Conservation (phyloP, 1,140 invertebrate species). For the Rhysida immarginata region DNA sequence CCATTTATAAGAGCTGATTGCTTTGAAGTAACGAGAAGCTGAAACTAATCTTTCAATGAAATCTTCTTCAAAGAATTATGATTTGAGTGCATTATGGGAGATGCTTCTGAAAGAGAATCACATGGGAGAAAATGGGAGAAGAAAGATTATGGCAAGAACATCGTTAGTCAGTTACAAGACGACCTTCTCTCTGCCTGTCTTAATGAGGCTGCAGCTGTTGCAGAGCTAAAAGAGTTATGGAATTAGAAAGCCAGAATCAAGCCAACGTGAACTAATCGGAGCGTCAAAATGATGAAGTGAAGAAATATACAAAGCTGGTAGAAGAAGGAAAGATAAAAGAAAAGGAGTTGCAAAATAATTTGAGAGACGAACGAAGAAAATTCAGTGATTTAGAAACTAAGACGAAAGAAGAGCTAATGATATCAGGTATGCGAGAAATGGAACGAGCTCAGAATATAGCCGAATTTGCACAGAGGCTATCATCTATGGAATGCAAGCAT, state of each 20-base stretch:
- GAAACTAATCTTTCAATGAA: constrained; percentile 90
- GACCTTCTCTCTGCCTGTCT: background rate
- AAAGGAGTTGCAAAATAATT: constrained; percentile 52
- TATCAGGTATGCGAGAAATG: constrained; percentile 81
- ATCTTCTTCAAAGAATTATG: constrained; percentile 76
- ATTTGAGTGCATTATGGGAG: constrained; percentile 52
- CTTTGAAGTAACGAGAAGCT: constrained; percentile 89
- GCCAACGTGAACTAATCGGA: constrained; percentile 44
- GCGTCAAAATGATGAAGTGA: constrained; percentile 84
- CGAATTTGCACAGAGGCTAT: constrained; percentile 88
- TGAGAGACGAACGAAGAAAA: constrained; percentile 73
- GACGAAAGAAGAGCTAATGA: constrained; percentile 88
- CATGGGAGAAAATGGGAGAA: constrained; percentile 4
- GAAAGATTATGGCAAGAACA: background rate
- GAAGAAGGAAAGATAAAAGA: constrained; percentile 54
- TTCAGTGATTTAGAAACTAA: constrained; percentile 75
- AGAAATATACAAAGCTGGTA: constrained; percentile 56
- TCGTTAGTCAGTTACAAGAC: background rate
- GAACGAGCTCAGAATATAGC: constrained; percentile 85
- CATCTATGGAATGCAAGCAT: constrained; percentile 83
- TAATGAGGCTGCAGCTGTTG: background rate
- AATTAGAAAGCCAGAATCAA: background rate
- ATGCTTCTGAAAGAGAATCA: constrained; percentile 34
- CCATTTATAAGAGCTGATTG: constrained; percentile 85
- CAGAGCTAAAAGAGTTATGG: background rate